Evolutionary conservation across 2,888 invertebrate genomes (phyloP).

Genomic region (Sinelater perroti): DNA sequence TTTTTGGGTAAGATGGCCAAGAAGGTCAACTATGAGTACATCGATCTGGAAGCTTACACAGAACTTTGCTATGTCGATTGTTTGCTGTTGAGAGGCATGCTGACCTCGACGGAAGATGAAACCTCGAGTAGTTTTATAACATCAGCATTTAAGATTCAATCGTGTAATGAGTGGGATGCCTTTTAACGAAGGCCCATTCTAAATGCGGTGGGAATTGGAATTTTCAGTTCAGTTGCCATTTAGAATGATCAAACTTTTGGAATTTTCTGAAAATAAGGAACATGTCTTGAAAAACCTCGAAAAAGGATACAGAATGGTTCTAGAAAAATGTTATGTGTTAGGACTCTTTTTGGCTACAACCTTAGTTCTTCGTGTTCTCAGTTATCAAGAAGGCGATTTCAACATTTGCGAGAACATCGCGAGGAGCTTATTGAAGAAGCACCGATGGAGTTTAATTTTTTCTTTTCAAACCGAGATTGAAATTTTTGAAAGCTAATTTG

Average conservation of each 20-base stretch:
- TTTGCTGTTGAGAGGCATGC: conserved; percentile 83
- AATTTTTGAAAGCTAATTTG: conserved; percentile 82
- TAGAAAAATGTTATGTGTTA: conserved; percentile 85
- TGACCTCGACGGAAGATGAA: conserved; percentile 95
- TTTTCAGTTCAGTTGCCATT: conserved; percentile 90
- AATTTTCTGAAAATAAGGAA: conserved; percentile 88
- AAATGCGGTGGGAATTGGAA: conserved; percentile 91
- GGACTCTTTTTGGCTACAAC: conserved; percentile 87
- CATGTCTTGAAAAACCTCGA: conserved; percentile 78
- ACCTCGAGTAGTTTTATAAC: conserved; percentile 90
- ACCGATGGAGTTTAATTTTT: conserved; percentile 91
- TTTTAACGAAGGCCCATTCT: conserved; percentile 77
- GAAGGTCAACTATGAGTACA: conserved; percentile 81
- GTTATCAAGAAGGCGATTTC: conserved; percentile 82
- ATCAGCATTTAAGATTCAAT: conserved; percentile 91
- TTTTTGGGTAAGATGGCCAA: conserved; percentile 82
- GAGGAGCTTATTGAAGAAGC: conserved; percentile 75
- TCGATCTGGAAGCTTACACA: conserved; percentile 89
- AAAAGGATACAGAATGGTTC: conserved; percentile 77
- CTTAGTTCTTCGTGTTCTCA: conserved; percentile 82
- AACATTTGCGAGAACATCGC: conserved; percentile 78
- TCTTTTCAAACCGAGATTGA: conserved; percentile 87
- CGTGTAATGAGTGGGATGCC: conserved; percentile 80
- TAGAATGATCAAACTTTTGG: conserved; percentile 83
- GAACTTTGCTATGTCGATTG: conserved; percentile 95